Evolutionary conservation across 2,888 invertebrate genomes (phyloP).

Genomic region (Sycophila texana): DNA sequence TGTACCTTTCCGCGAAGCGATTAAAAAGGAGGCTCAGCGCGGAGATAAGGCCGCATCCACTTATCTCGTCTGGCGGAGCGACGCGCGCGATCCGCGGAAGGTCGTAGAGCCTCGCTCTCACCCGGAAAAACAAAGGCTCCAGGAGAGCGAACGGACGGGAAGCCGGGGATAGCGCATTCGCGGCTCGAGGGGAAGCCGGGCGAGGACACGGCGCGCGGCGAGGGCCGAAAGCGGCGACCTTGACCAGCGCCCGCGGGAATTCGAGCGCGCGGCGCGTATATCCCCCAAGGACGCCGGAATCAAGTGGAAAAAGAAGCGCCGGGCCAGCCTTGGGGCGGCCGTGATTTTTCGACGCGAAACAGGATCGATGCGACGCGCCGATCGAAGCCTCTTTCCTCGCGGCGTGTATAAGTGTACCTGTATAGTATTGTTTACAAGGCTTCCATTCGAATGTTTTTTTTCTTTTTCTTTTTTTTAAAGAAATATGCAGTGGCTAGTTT

Average conservation of each 20-base stretch:
- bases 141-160: not conserved
- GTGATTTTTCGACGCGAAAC: constrained; percentile 2
- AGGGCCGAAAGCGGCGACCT: constrained; percentile 20
- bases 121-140: not conserved
- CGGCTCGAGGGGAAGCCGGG: not conserved
- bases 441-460: not conserved
- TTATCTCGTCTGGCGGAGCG: no score
- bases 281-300: constrained; percentile 33
- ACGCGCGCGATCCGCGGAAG: no score
- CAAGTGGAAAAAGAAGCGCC: constrained; percentile 14
- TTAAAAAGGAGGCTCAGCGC: no score
- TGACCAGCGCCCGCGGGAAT: constrained; percentile 30
- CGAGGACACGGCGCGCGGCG: not conserved
- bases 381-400: not conserved
- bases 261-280: not conserved
- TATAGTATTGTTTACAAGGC: not conserved
- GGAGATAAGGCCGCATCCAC: no score
- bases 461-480: not conserved
- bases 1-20: no score
- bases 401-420: no score
- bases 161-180: not conserved
- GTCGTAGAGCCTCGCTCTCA: not conserved
- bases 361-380: not conserved
- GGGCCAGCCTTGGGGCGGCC: constrained; percentile 25
- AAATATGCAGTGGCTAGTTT: no score